A percentile compares a stretch with the other conserved stretches of the same genome.
These are phyloP conservation scores for Dipodomys spectabilis DNA, from an alignment of 2,113 vertebrate genomes.

Conservation along the genomic window DNA sequence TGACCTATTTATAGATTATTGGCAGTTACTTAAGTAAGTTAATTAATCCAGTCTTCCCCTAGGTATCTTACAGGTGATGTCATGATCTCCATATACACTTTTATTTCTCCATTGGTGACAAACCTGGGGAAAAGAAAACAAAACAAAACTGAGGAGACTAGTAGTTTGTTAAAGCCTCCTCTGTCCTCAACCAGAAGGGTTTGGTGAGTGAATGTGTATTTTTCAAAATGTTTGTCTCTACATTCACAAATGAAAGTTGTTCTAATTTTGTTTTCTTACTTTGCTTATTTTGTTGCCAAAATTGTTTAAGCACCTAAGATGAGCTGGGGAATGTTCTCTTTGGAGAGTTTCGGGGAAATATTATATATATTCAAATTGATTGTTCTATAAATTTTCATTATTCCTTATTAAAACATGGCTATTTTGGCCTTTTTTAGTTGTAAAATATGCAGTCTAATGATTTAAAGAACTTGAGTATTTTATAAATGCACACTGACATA, in stretches of 20 bases:
- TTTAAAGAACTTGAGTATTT: background rate
- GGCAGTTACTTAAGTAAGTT: background rate
- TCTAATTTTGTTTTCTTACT: background rate
- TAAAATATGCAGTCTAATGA: background rate
- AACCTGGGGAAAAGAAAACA: background rate
- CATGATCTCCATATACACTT: background rate
- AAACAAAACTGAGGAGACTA: too few relatives aligned
- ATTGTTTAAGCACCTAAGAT: background rate
- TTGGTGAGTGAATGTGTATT: background rate
- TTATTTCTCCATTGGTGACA: background rate
- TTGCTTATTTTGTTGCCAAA: background rate
- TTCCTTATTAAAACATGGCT: background rate
- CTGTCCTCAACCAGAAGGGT: background rate
- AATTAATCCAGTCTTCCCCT: background rate
- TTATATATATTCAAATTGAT: too few relatives aligned
- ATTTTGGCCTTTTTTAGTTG: background rate
- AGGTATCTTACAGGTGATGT: background rate
- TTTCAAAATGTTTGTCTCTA: background rate
- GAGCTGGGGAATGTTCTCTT: background rate
- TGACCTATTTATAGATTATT: background rate
- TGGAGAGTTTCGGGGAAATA: background rate
- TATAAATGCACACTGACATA: background rate
- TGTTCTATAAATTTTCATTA: background rate
- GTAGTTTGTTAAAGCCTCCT: background rate
- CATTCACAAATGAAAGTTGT: too few relatives aligned